phyloP scores from a whole-genome alignment of 2,113 vertebrate genomes.

The Macaca fascicularis region DNA sequence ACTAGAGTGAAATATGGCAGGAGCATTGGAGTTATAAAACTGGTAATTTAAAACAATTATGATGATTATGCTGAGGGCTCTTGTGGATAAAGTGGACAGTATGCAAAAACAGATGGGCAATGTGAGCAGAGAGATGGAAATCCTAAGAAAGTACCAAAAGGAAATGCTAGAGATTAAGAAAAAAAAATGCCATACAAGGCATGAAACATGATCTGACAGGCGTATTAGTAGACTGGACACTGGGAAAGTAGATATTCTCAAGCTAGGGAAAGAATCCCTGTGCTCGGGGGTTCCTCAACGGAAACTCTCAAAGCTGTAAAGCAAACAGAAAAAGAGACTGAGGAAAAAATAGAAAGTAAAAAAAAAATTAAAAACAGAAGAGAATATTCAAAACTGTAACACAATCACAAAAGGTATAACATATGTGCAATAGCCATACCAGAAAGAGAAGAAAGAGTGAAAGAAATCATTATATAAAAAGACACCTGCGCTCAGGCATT shows the following conservation, averaged over 20 bases:
- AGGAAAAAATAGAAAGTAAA: too few species aligned
- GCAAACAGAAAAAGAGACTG: background rate
- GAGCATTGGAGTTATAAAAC: background rate
- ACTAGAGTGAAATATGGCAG: background rate
- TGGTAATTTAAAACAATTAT: background rate
- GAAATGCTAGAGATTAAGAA: background rate
- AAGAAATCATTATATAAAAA: too few species aligned
- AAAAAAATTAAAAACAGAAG: background rate
- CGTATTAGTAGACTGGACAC: background rate
- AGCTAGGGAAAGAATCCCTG: background rate
- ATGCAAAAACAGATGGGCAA: background rate
- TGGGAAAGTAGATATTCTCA: background rate
- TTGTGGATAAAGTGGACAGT: background rate
- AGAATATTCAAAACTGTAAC: background rate
- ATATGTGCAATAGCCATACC: accelerated
- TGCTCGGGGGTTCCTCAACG: too few species aligned
- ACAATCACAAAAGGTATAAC: background rate
- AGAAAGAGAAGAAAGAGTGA: background rate
- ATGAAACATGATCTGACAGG: background rate
- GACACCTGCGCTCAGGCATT: too few species aligned
- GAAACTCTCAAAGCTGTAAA: background rate
- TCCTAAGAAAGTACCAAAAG: background rate
- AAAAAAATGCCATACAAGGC: background rate
- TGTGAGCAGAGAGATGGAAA: background rate
- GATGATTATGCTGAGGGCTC: background rate